phyloP scores from a whole-genome alignment of 64 coral and sea anemone genomes.

The Anthopleura sola region DNA sequence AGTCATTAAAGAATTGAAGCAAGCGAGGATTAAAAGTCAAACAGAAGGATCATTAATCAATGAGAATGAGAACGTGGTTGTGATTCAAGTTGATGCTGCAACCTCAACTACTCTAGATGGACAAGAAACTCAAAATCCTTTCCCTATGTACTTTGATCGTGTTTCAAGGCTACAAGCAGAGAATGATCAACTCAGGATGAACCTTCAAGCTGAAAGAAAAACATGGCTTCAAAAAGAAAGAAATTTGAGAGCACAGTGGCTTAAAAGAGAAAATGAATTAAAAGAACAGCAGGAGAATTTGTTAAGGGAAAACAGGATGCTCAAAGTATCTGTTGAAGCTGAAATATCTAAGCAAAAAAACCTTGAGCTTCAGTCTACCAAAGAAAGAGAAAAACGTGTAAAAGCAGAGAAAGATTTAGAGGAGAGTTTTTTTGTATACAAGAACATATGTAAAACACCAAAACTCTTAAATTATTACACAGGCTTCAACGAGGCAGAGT shows the following conservation, averaged over 20 bases:
- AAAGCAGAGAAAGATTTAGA: not conserved
- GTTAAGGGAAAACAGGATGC: not conserved
- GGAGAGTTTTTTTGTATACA: not conserved
- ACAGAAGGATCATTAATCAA: not conserved
- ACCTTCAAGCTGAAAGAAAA: not conserved
- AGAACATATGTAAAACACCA: constrained; percentile 5
- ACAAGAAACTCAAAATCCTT: not conserved
- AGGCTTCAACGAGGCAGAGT: not conserved
- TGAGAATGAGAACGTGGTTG: not conserved
- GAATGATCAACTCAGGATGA: not conserved
- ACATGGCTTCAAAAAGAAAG: not conserved
- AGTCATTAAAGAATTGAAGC: not conserved
- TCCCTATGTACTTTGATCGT: not conserved
- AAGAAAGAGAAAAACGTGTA: not conserved
- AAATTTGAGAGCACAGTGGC: not conserved
- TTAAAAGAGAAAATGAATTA: not conserved
- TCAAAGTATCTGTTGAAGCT: not conserved
- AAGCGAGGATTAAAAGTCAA: not conserved
- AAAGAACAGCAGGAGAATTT: not conserved
- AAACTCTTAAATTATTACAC: not conserved
- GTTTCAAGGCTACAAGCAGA: not conserved
- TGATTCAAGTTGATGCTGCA: not conserved
- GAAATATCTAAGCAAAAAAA: not conserved
- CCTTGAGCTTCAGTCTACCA: not conserved
- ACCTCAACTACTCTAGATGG: not conserved